Evolutionary conservation across 2,113 vertebrate species (phyloP).

Genomic region (Australoheros scitulus): DNA sequence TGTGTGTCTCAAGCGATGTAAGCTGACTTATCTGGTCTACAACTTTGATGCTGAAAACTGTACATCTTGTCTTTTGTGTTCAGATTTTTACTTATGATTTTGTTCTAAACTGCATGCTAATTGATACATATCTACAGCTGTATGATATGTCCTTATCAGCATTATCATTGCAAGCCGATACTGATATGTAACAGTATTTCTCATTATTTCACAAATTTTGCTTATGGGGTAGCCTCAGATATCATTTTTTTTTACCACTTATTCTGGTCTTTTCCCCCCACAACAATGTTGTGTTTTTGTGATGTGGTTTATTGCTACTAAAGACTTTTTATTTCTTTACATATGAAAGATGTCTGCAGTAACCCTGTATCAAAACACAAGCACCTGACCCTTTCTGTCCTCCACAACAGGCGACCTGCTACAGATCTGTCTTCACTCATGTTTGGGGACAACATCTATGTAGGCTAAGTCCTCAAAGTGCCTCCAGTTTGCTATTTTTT

Average conservation of each 20-base stretch:
- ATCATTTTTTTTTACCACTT: constrained; percentile 42
- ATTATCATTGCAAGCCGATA: constrained; percentile 51
- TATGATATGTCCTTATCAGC: constrained; percentile 51
- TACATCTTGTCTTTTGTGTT: constrained; percentile 43
- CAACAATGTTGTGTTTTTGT: constrained; percentile 35
- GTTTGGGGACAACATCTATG: constrained; percentile 83
- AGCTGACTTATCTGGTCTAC: constrained; percentile 30
- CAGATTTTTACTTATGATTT: constrained; percentile 56
- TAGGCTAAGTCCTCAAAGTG: constrained; percentile 84
- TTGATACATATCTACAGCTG: constrained; percentile 62
- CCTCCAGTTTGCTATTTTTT: constrained; percentile 87
- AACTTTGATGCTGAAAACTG: constrained; percentile 46
- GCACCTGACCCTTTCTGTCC: constrained; percentile 45
- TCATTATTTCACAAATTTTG: constrained; percentile 47
- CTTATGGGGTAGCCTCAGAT: constrained; percentile 17
- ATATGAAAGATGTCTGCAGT: constrained; percentile 37
- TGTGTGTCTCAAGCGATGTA: constrained; percentile 40
- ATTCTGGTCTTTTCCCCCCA: constrained; percentile 1
- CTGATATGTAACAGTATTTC: constrained; percentile 66
- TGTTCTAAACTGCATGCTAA: constrained; percentile 62
- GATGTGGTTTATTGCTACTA: constrained; percentile 38
- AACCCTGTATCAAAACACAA: constrained; percentile 49
- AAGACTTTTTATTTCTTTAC: constrained; percentile 51
- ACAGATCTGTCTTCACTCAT: constrained; percentile 72
- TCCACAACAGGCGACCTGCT: constrained; percentile 59